Base-by-base conservation (phyloP, 2,888 invertebrate species). In the Drosophila sordidula region DNA sequence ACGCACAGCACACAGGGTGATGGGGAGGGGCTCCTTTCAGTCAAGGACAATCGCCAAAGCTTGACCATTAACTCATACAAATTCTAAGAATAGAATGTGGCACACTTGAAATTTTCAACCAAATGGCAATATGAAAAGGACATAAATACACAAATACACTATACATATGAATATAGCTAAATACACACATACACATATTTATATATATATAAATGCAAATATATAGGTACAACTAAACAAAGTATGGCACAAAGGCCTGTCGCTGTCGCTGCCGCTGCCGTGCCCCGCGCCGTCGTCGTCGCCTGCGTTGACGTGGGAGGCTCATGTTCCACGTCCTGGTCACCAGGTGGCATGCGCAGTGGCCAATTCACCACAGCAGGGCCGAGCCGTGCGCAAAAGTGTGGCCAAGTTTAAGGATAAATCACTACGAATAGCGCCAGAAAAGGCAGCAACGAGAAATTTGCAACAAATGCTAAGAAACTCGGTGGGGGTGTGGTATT, bases 371-470 rank as follows among this genome's bases (percentile, higher is more conserved):
- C 79, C 79, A 79, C 70, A 61, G 44, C 47, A 41, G 36, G 44
- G 11, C 32, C 42, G 36, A 58, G 29, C 18, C 39, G 54, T 63
- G 57, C 59, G 77, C 72, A 59, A 75, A 78, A 81, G 75, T 29
- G 57, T 85, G 57, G 59, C 77, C 86, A 86, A 88, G 88, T 87
- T 85, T 83, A 87, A 85, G 85, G 86, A 85, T 86, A 85, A 85
- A 87, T 81, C 87, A 80, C 75, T 54, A 63, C 66, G 61, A 74
- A 64, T 25, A 50, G 46, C 58, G 39, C 39, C 54, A 61, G n/a
- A n/a, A n/a, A n/a, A n/a, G n/a, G n/a, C n/a, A n/a, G n/a, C n/a
- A n/a, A n/a, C 57, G 44, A 73, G 42, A 44, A 45, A 12, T 44
- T 54, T 25, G 34, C 44, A 61, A 56, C 47, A 59, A 57, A 52